phyloP scores from a whole-genome alignment of 2,888 invertebrate genomes.

The Zonitis immaculata region DNA sequence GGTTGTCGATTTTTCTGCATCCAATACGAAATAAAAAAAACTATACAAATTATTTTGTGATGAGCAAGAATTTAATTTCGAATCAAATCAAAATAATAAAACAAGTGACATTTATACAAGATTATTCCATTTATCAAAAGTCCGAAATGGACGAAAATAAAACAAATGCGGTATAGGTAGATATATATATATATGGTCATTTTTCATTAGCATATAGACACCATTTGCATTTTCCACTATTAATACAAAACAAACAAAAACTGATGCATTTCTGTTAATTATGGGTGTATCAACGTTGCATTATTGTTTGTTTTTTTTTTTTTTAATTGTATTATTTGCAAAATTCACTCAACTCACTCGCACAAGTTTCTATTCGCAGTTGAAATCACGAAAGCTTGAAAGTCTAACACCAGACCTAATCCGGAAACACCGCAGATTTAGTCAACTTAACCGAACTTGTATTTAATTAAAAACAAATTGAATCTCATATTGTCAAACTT shows the following conservation, averaged over 20 bases:
- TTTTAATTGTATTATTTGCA: too few species aligned
- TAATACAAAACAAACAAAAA: conserved; percentile 4
- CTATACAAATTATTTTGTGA: too few species aligned
- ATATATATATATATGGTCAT: conserved; percentile 20
- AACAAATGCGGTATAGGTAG: conserved; percentile 22
- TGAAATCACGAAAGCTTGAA: conserved; percentile 12
- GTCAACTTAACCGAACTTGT: conserved; percentile 27
- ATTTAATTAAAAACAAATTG: conserved; percentile 26
- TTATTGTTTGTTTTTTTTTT: too few species aligned
- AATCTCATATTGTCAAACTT: conserved; percentile 16
- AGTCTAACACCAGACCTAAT: conserved; percentile 26
- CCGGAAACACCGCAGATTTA: conserved; percentile 30
- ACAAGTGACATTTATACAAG: not conserved
- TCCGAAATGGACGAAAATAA: not conserved
- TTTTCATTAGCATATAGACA: conserved; percentile 27
- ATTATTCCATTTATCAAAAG: not conserved
- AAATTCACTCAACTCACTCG: not conserved
- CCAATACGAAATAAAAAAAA: too few species aligned
- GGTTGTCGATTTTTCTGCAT: not conserved
- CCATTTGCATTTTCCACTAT: conserved; percentile 9
- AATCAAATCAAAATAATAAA: not conserved
- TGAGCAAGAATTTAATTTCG: too few species aligned
- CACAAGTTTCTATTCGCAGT: conserved; percentile 4
- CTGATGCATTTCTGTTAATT: conserved; percentile 20
- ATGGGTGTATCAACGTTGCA: not conserved